A percentile compares a stretch with the other conserved stretches of the same genome.
phyloP scores from a whole-genome alignment of 2,888 invertebrate genomes.

The Campopleginae sp. region DNA sequence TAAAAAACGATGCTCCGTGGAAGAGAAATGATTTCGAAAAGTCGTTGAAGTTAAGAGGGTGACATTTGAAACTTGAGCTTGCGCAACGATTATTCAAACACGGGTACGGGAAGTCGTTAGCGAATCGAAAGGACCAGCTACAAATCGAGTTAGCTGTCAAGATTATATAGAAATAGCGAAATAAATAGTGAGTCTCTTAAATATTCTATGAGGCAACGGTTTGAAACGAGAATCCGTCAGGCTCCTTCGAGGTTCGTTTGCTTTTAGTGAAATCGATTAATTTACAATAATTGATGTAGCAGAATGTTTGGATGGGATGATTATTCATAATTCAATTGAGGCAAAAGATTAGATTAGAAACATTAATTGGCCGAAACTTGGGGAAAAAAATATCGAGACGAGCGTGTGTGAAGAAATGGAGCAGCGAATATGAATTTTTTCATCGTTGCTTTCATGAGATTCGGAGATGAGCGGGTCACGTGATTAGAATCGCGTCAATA shows the following conservation, averaged over 20 bases:
- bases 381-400: too few species aligned
- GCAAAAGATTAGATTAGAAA: background rate
- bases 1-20: background rate
- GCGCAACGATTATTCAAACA: constrained; percentile 11
- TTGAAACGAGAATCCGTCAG: background rate
- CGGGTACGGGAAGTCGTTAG: background rate
- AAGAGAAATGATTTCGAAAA: constrained; percentile 11
- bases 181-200: background rate
- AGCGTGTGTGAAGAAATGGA: background rate
- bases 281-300: background rate
- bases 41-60: background rate
- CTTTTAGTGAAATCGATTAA: background rate
- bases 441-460: background rate
- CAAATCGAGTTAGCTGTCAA: constrained; percentile 18
- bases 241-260: background rate
- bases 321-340: background rate
- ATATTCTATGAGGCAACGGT: background rate
- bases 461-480: background rate
- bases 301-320: background rate
- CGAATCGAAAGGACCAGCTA: background rate
- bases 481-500: background rate
- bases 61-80: background rate
- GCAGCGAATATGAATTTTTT: background rate
- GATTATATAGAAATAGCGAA: background rate
- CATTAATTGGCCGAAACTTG: too few species aligned